Evolutionary conservation across 2,113 vertebrate species (phyloP).

Genomic region (Lagopus leucura): DNA sequence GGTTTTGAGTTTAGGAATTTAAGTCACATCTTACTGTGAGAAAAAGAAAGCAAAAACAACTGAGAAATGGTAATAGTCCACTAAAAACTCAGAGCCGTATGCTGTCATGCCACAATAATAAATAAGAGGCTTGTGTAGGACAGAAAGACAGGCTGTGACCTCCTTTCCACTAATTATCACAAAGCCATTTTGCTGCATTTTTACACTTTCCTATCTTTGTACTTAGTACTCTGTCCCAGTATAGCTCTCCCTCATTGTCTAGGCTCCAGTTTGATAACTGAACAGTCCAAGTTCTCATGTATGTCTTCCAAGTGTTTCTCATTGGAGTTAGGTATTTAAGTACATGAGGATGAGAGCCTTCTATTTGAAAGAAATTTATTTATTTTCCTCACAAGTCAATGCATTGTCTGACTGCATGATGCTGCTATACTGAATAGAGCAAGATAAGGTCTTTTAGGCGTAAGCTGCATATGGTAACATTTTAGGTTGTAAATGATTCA

Average conservation of each 20-base stretch:
- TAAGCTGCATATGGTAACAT: background rate
- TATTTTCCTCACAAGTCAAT: background rate
- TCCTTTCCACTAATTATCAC: conserved; percentile 44
- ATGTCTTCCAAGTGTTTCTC: background rate
- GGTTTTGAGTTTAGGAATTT: conserved; percentile 44
- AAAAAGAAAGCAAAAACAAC: conserved; percentile 65
- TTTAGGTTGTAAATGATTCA: background rate
- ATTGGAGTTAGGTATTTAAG: background rate
- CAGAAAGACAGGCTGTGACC: conserved; percentile 21
- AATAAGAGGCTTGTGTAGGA: background rate
- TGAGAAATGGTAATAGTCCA: conserved; percentile 34
- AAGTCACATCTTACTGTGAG: conserved; percentile 47
- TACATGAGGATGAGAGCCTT: background rate
- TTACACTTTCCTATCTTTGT: background rate
- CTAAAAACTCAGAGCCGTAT: conserved; percentile 42
- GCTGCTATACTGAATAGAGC: background rate
- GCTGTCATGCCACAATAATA: conserved; percentile 30
- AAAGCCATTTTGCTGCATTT: conserved; percentile 40
- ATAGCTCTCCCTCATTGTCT: background rate
- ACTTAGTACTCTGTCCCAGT: background rate
- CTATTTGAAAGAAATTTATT: background rate
- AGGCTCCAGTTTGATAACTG: background rate
- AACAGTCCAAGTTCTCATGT: background rate
- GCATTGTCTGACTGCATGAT: background rate
- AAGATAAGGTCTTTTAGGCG: background rate